These are phyloP conservation scores for Noctua pronuba DNA, from an alignment of 2,888 invertebrate species.

Conservation along the genomic window DNA sequence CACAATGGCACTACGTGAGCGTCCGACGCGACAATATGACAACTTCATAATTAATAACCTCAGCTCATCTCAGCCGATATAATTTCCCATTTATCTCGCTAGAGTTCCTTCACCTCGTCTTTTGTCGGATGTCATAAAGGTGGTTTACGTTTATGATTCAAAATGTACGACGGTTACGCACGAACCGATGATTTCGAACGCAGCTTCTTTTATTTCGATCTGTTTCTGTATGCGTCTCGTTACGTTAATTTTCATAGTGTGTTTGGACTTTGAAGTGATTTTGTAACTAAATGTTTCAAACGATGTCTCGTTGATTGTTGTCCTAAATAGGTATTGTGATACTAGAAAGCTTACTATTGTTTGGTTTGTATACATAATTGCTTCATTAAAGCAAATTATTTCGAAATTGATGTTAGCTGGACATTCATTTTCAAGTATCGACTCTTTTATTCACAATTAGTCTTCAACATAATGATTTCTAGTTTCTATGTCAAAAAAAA, in stretches of 20 bases:
- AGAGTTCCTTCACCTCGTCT: constrained; percentile 87
- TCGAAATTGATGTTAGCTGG: constrained; percentile 15
- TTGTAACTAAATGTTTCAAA: constrained; percentile 60
- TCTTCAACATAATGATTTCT: constrained; percentile 16
- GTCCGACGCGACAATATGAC: constrained; percentile 86
- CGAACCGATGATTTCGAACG: constrained; percentile 81
- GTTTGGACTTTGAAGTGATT: constrained; percentile 59
- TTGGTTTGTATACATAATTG: constrained; percentile 30
- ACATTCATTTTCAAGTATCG: constrained; percentile 6
- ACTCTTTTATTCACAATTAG: constrained; percentile 4
- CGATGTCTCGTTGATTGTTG: constrained; percentile 41
- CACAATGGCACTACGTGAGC: constrained; percentile 86
- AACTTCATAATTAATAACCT: constrained; percentile 90
- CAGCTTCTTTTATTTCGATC: constrained; percentile 70
- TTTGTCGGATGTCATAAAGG: constrained; percentile 87
- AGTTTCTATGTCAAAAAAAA: constrained; percentile 14
- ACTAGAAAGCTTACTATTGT: constrained; percentile 44
- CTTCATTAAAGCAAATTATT: constrained; percentile 42
- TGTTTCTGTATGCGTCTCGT: constrained; percentile 66
- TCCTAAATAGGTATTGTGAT: constrained; percentile 53
- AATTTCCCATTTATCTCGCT: constrained; percentile 88
- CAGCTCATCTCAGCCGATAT: constrained; percentile 88
- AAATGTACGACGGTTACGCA: constrained; percentile 88
- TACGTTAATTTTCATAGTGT: constrained; percentile 64
- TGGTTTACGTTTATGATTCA: constrained; percentile 87